A percentile compares a stretch with the other conserved stretches of the same genome.
Evolutionary conservation across 2,113 vertebrate genomes (phyloP).

Genomic region (Siphamia tubifer): DNA sequence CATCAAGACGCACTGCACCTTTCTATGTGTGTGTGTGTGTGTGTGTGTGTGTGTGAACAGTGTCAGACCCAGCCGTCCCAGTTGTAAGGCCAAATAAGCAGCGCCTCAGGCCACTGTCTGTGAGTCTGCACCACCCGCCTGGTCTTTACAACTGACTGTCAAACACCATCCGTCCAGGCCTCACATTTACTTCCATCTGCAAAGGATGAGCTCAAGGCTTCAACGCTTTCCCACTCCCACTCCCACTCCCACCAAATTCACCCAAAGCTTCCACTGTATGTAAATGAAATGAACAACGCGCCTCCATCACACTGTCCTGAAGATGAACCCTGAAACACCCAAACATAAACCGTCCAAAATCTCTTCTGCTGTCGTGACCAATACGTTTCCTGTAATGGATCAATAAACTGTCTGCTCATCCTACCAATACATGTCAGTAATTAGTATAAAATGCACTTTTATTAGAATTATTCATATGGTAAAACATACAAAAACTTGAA

Average conservation of each 20-base stretch:
- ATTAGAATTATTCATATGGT: no score
- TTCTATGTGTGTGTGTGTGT: constrained; percentile 34
- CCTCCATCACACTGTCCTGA: no score
- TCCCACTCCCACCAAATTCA: not conserved
- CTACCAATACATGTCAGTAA: no score
- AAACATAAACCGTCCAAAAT: no score
- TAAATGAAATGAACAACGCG: no score
- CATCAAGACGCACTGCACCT: constrained; percentile 45
- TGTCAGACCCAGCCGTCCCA: constrained; percentile 46
- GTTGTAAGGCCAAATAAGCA: constrained; percentile 59
- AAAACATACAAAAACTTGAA: no score
- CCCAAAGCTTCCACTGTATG: no score
- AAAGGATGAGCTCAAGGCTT: not conserved
- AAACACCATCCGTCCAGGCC: constrained; percentile 42
- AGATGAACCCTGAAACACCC: no score
- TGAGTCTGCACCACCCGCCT: constrained; percentile 44
- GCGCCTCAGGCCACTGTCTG: constrained; percentile 64
- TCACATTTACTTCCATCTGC: constrained; percentile 12
- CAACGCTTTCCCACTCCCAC: not conserved
- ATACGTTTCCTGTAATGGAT: no score
- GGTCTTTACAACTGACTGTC: constrained; percentile 58
- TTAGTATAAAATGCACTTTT: no score
- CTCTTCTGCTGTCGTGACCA: no score
- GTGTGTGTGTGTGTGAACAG: constrained; percentile 50
- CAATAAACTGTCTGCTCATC: no score